Evolutionary conservation across 2,888 invertebrate genomes (phyloP), one percentile per base, ranked within the genome.

Genomic region (Caenorhabditis virilis): DNA sequence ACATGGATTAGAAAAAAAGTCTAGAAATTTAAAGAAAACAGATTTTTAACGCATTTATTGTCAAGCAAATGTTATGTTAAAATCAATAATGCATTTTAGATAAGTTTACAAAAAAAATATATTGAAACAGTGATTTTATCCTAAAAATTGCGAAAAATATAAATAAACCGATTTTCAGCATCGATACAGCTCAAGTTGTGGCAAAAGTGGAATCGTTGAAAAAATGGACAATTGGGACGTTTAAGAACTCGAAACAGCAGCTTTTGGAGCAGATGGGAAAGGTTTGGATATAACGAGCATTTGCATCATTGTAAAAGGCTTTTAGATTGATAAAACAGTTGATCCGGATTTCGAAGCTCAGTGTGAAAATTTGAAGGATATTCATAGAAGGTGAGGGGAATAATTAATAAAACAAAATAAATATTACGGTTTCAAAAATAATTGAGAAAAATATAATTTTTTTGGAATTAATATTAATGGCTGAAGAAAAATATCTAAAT

Each of bases 221-320:
- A 84, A 93, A 91, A 84, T 98, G 97, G 97, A 92, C 95, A 69
- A 91, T 97, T 83, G 94, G 94, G 63, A 95, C 95, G 0, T 97
- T 94, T 85, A 97, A 95, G 85, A 97, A 95, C 84, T 97, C 97
- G 6, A 91, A 92, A 80, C 97, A 98, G 85, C 88, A 95, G 62
- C 90, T 98, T 85, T 91, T 93, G 76, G 97, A 98, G 84, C 93
- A 93, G 84, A 87, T 98, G 55, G 97, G 97, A 18, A 97, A 94
- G 75, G 83, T 83, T 26, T 15, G 2, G 35, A n/a, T 18, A 16
- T 27, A 30, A 2, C n/a, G 9, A 46, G 5, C 18, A 30, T n/a
- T n/a, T 25, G 18, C 13, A 15, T 13, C 2, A 18, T 16, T 30
- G n/a, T 27, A 23, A 7, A 6, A 16, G 5, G 6, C 9, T 45